Conservation (phyloP, 1,140 invertebrate species). For the Hestina assimilis region DNA sequence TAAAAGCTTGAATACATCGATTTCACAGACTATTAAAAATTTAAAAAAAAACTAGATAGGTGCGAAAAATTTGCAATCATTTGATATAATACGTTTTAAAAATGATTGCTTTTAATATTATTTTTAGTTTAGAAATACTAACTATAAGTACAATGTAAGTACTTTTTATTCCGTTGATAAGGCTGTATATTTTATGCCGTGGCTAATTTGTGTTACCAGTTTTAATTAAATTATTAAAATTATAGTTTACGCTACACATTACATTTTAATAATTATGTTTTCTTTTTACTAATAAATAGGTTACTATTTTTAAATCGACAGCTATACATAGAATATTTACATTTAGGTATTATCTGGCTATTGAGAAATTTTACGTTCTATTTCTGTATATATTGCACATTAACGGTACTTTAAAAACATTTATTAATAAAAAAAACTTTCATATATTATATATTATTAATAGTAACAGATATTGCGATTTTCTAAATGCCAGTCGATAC, state of each 20-base stretch:
- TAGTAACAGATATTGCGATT: constrained; percentile 24
- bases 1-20: too few relatives aligned
- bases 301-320: constrained; percentile 14
- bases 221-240: constrained; percentile 11
- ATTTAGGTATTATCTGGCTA: constrained; percentile 21
- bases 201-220: background rate
- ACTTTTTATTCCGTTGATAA: background rate
- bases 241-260: constrained; percentile 14
- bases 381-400: constrained; percentile 24
- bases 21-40: too few relatives aligned
- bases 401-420: constrained; percentile 7
- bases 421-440: constrained; percentile 8
- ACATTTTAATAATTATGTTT: constrained; percentile 14
- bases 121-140: too few relatives aligned
- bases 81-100: too few relatives aligned
- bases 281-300: constrained; percentile 10
- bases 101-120: too few relatives aligned
- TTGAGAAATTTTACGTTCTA: background rate
- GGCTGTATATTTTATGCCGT: background rate
- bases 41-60: too few relatives aligned
- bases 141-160: too few relatives aligned
- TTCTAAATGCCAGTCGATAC: constrained; percentile 40
- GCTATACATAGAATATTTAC: constrained; percentile 27
- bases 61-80: too few relatives aligned
- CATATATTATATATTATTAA: constrained; percentile 8